Conservation (phyloP, 2,113 vertebrate species). For the Pseudorasbora parva region DNA sequence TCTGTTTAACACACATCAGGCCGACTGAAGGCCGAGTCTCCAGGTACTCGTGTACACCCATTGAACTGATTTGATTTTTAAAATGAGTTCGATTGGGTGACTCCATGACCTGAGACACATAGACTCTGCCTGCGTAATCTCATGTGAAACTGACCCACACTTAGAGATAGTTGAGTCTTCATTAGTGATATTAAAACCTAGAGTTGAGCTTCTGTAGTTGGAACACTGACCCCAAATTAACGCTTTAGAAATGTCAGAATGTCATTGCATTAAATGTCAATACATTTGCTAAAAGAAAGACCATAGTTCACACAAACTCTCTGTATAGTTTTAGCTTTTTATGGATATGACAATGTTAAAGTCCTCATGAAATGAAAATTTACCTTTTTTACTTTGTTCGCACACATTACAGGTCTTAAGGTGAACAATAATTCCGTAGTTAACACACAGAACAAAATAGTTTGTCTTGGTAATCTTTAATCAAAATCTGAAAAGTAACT, state of each 20-base stretch:
- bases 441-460: too few species aligned
- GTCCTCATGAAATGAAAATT: too few species aligned
- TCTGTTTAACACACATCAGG: constrained; percentile 23
- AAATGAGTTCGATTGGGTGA: background rate
- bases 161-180: background rate
- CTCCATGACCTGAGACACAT: background rate
- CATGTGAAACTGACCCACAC: background rate
- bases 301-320: background rate
- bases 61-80: background rate
- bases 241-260: background rate
- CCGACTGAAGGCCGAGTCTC: constrained; percentile 23
- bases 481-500: too few species aligned
- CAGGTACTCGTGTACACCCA: constrained; percentile 23
- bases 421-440: too few species aligned
- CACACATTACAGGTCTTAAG: too few species aligned
- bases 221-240: background rate
- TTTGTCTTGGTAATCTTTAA: too few species aligned
- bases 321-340: background rate
- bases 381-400: too few species aligned
- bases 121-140: background rate
- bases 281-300: background rate
- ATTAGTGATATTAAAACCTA: background rate
- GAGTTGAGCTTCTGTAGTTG: background rate
- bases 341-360: background rate
- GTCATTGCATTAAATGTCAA: background rate